phyloP scores from a whole-genome alignment of 1,140 invertebrate genomes.

The Cepaea nemoralis region DNA sequence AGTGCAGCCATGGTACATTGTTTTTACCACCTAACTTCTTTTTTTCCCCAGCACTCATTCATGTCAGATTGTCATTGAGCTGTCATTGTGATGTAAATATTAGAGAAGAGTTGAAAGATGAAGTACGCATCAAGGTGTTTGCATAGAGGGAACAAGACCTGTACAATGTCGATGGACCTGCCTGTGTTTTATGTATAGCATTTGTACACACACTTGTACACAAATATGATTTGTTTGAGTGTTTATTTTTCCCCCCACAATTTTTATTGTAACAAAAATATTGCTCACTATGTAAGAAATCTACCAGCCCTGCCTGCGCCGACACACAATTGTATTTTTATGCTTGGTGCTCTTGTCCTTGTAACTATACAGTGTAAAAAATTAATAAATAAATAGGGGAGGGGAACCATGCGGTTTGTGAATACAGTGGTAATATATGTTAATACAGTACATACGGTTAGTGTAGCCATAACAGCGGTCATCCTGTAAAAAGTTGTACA shows the following conservation, averaged over 20 bases:
- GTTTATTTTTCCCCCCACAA: too few relatives aligned
- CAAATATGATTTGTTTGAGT: too few relatives aligned
- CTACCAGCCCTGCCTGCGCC: not conserved
- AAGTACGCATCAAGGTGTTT: too few relatives aligned
- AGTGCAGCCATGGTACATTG: not conserved
- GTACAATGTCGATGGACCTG: too few relatives aligned
- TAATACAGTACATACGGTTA: not conserved
- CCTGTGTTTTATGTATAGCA: too few relatives aligned
- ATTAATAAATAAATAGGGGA: not conserved
- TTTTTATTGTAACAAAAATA: too few relatives aligned
- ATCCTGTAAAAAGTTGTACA: slow-evolving; percentile 1
- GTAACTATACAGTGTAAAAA: not conserved
- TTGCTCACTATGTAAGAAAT: not conserved
- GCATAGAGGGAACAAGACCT: too few relatives aligned
- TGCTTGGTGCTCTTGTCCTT: not conserved
- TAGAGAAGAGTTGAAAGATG: too few relatives aligned
- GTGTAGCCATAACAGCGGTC: not conserved
- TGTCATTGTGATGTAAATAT: too few relatives aligned
- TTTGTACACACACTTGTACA: too few relatives aligned
- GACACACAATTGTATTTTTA: not conserved
- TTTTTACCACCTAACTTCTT: not conserved
- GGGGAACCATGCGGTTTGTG: not conserved
- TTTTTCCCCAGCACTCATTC: too few relatives aligned
- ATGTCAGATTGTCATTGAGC: too few relatives aligned
- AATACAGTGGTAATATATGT: not conserved